Conservation (phyloP, 2,888 invertebrate genomes). For the Eristalis tenax region DNA sequence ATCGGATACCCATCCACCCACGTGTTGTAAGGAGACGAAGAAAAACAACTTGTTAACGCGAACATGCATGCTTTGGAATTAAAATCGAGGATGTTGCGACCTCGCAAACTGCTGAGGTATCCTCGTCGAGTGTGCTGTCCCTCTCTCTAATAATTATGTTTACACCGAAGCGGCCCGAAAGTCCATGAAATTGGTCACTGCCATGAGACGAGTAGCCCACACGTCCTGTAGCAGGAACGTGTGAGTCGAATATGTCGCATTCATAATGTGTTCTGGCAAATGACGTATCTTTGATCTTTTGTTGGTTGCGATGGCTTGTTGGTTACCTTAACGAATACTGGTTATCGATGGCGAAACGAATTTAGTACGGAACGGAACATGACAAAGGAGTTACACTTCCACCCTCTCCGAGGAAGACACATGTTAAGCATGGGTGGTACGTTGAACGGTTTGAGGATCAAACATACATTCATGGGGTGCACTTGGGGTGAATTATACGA, state of each 20-base stretch:
- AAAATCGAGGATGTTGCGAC: slow-evolving; percentile 64
- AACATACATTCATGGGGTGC: slow-evolving; percentile 44
- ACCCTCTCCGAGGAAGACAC: slow-evolving; percentile 31
- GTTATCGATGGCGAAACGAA: background rate
- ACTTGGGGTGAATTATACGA: slow-evolving; percentile 5
- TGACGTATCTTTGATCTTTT: slow-evolving; percentile 42
- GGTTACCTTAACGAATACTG: background rate
- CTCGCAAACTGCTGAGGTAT: slow-evolving; percentile 47
- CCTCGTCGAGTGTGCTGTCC: slow-evolving; percentile 47
- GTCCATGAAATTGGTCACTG: slow-evolving; percentile 59
- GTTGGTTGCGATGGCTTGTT: background rate
- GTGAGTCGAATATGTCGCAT: slow-evolving; percentile 40
- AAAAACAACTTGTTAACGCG: slow-evolving; percentile 78
- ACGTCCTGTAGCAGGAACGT: slow-evolving; percentile 28
- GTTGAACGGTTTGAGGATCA: slow-evolving; percentile 42
- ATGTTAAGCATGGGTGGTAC: slow-evolving; percentile 21
- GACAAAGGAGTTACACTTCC: slow-evolving; percentile 52
- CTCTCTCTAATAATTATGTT: slow-evolving; percentile 66
- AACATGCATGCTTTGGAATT: slow-evolving; percentile 75
- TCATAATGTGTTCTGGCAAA: slow-evolving; percentile 31
- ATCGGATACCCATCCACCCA: slow-evolving; percentile 69
- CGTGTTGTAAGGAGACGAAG: slow-evolving; percentile 64
- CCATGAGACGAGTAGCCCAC: slow-evolving; percentile 57
- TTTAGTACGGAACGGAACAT: slow-evolving; percentile 51
- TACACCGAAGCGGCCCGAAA: slow-evolving; percentile 55